Base-by-base conservation (phyloP, 2,888 invertebrate species). In the Drosophila eohydei region DNA sequence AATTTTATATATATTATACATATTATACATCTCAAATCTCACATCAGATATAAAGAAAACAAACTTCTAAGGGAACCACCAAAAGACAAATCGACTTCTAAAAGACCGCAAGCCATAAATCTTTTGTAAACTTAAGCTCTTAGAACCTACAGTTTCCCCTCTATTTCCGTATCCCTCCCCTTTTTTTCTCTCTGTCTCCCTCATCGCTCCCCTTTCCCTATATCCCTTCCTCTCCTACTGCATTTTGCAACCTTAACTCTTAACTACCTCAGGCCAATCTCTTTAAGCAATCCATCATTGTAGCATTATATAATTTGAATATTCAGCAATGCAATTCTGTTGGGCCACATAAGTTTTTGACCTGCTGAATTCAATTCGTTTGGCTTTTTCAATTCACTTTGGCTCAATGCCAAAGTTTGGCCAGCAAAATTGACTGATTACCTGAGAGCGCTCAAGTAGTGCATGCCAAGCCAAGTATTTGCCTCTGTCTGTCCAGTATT, bases 351-450 rank as follows among this genome's bases (percentile, higher is more conserved):
- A 43, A 21, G 41, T 38, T 59, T 38, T 11, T 36, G 43, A 51
- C 28, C 32, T 14, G 12, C 2, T 14, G 11, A 11, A 26, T 59
- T 21, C 36, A 46, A 56, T 60, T 41, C 9, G 40, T 34, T 44
- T 46, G 55, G 66, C 50, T 40, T 51, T 52, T 60, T 38, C 46
- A 56, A 60, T 56, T 52, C 56, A 43, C 36, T 52, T 71, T 70
- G 70, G 71, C 71, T 32, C 14, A 11, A 7, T 12, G 71, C 71
- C 71, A 71, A 54, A 16, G 40, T 16, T 51, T 34, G 14, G 38
- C 59, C 30, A 36, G 6, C 55, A 44, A 57, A 36, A 26, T 43
- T 64, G 73, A 77, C 54, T 72, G 73, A 76, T 77, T 76, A 76
- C 77, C 75, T 76, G 77, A 43, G 61, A 63, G 61, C 54, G 58